phyloP scores from a whole-genome alignment of 92 coral and sea anemone genomes.

The Porites lobata region DNA sequence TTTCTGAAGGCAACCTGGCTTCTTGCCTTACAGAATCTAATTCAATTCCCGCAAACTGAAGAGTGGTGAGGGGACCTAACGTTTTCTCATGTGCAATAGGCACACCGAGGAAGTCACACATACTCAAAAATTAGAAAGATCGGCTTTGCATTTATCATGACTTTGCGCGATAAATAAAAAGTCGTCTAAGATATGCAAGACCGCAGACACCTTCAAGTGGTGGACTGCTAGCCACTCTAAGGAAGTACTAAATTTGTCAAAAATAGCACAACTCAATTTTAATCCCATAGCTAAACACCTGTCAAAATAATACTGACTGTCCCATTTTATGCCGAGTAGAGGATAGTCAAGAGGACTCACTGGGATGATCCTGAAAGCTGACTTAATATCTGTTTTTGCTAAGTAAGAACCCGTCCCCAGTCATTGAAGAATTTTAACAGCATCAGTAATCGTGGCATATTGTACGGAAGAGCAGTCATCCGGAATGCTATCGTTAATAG shows the following conservation, averaged over 20 bases:
- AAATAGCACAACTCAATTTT: neutral
- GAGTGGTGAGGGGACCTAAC: conserved; percentile 23
- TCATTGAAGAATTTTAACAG: neutral
- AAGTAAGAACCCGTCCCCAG: conserved; percentile 8
- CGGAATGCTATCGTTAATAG: conserved; percentile 44
- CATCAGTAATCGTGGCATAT: conserved; percentile 34
- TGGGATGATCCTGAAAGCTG: neutral
- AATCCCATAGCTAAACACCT: conserved; percentile 45
- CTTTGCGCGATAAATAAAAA: conserved; percentile 36
- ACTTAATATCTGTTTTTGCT: conserved; percentile 55
- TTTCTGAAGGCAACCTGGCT: conserved; percentile 6
- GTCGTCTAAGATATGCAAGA: conserved; percentile 56
- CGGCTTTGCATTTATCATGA: neutral
- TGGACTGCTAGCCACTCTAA: conserved; percentile 29
- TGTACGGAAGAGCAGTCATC: conserved; percentile 20
- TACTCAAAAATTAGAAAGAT: conserved; percentile 20
- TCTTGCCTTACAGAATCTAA: conserved; percentile 25
- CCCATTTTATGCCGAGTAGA: conserved; percentile 10
- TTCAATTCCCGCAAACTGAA: conserved; percentile 47
- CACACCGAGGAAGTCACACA: conserved; percentile 59
- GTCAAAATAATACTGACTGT: conserved; percentile 52
- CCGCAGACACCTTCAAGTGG: conserved; percentile 21
- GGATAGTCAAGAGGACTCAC: neutral
- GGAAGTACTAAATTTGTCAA: conserved; percentile 25
- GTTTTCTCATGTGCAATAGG: conserved; percentile 56